phyloP scores from a whole-genome alignment of 1,140 invertebrate genomes.

The Tachypleus tridentatus region DNA sequence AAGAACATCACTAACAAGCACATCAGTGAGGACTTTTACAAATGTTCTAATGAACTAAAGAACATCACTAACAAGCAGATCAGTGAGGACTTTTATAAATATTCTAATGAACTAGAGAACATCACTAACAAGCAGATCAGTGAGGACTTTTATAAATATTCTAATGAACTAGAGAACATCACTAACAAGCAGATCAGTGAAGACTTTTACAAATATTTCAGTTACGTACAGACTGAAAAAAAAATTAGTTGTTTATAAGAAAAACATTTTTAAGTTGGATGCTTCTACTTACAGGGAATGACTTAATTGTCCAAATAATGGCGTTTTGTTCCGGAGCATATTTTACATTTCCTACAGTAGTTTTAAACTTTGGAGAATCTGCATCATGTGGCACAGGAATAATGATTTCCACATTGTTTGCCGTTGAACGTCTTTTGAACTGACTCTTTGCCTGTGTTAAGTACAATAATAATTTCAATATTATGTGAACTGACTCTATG shows the following conservation, averaged over 20 bases:
- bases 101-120: background rate
- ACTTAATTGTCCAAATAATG: constrained; percentile 99
- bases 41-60: no score
- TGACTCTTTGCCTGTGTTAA: constrained; percentile 74
- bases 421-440: constrained; percentile 94
- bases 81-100: background rate
- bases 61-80: no score
- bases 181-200: no score
- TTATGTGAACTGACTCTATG: background rate
- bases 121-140: no score
- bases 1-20: no score
- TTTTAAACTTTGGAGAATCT: constrained; percentile 98
- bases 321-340: constrained; percentile 96
- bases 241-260: constrained; percentile 2
- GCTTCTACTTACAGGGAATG: constrained; percentile 60
- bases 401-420: constrained; percentile 98
- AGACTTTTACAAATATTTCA: background rate
- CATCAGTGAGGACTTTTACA: no score
- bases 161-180: no score
- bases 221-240: constrained; percentile 5
- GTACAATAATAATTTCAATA: background rate
- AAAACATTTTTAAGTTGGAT: no score
- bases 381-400: constrained; percentile 97
- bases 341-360: constrained; percentile 92
- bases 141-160: no score